phyloP scores from a whole-genome alignment of 2,888 invertebrate species.

The Timandra comae region DNA sequence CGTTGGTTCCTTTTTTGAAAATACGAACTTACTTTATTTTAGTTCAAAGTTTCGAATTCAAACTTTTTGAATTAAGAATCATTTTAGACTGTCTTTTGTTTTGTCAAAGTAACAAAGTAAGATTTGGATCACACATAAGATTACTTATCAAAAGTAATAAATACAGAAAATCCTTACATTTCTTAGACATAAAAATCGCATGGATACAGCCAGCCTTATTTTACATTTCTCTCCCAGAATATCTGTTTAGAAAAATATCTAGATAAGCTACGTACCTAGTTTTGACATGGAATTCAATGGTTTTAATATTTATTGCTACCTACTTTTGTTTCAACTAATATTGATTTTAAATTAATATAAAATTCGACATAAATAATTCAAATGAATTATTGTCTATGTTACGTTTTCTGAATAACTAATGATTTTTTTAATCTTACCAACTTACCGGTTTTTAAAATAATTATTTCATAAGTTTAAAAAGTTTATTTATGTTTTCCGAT shows the following conservation, averaged over 20 bases:
- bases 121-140: too few species aligned
- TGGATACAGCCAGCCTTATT: conserved; percentile 29
- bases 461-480: too few species aligned
- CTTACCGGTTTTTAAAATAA: neutral
- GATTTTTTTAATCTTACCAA: neutral
- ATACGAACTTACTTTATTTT: too few species aligned
- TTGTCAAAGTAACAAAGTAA: too few species aligned
- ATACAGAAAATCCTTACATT: too few species aligned
- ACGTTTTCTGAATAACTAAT: conserved; percentile 9
- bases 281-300: conserved; percentile 47
- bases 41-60: too few species aligned
- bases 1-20: neutral
- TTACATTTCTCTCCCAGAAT: conserved; percentile 50
- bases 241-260: conserved; percentile 71
- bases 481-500: too few species aligned
- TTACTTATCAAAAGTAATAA: too few species aligned
- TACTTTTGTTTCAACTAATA: conserved; percentile 30
- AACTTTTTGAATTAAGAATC: too few species aligned
- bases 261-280: conserved; percentile 63
- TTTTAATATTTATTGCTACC: conserved; percentile 57
- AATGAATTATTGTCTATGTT: conserved; percentile 3
- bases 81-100: too few species aligned
- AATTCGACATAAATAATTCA: conserved; percentile 8
- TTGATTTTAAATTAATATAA: conserved; percentile 11
- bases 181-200: conserved; percentile 16